Evolutionary conservation across 1,140 invertebrate genomes (phyloP).

Genomic region (Brevipalpus yothersi): DNA sequence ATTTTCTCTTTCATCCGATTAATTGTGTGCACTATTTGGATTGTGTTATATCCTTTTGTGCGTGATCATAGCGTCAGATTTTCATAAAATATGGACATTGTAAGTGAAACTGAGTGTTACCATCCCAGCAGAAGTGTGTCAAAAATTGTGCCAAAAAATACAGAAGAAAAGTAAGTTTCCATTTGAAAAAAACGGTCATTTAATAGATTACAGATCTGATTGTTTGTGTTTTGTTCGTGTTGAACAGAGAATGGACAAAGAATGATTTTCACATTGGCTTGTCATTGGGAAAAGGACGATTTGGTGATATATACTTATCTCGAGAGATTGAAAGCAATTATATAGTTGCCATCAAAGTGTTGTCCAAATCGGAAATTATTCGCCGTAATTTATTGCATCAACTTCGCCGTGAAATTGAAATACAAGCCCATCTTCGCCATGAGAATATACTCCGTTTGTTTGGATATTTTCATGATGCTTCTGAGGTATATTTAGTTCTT

Average conservation of each 20-base stretch:
- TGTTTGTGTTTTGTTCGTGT: too few species aligned
- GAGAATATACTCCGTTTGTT: constrained; percentile 61
- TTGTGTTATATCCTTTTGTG: too few species aligned
- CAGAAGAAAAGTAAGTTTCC: too few species aligned
- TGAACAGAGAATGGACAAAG: constrained; percentile 19
- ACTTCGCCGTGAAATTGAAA: constrained; percentile 77
- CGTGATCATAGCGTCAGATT: too few species aligned
- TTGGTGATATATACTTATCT: constrained; percentile 73
- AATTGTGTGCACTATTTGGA: too few species aligned
- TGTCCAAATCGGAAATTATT: constrained; percentile 59
- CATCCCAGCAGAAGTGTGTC: too few species aligned
- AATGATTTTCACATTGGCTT: constrained; percentile 62
- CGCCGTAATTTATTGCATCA: constrained; percentile 48
- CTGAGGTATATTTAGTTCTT: constrained; percentile 63
- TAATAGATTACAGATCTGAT: too few species aligned
- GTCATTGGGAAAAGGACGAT: constrained; percentile 62
- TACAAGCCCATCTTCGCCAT: constrained; percentile 64
- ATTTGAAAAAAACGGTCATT: too few species aligned
- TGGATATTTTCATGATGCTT: constrained; percentile 75
- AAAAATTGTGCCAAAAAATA: too few species aligned
- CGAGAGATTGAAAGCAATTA: constrained; percentile 56
- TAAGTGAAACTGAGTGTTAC: too few species aligned
- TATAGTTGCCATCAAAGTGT: constrained; percentile 62
- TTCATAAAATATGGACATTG: too few species aligned
- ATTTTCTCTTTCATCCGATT: too few species aligned